phyloP scores from a whole-genome alignment of 2,888 invertebrate genomes.

The Eupithecia tripunctaria region DNA sequence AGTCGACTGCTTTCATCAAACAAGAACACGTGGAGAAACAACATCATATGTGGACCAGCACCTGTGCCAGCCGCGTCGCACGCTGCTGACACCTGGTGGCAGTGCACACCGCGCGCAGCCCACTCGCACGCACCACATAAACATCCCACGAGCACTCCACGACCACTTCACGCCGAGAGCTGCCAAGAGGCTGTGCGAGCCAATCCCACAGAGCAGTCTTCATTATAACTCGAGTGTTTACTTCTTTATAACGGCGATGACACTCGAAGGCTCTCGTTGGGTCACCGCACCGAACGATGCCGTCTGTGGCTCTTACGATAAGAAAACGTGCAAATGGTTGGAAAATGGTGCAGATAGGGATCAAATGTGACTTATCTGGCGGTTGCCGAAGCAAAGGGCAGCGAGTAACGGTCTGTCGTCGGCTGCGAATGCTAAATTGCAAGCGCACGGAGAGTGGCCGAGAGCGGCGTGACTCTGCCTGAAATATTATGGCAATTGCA shows the following conservation, averaged over 20 bases:
- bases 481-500: conserved; percentile 35
- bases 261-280: background rate
- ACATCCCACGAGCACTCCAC: conserved; percentile 14
- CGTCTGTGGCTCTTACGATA: background rate
- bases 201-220: conserved; percentile 9
- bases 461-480: conserved; percentile 27
- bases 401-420: background rate
- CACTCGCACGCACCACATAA: conserved; percentile 16
- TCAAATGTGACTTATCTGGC: background rate
- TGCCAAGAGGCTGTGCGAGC: conserved; percentile 12
- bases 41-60: background rate
- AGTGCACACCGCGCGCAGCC: no score
- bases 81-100: no score
- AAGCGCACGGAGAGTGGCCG: background rate
- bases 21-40: background rate
- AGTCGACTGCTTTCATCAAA: background rate
- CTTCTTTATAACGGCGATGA: conserved; percentile 9
- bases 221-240: conserved; percentile 2
- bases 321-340: background rate
- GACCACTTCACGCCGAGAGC: no score
- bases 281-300: background rate
- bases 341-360: background rate
- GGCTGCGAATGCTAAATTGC: background rate
- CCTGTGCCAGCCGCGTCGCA: background rate
- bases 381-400: background rate